Evolutionary conservation across 2,113 vertebrate genomes (phyloP).

Genomic region (Trematomus loennbergii): DNA sequence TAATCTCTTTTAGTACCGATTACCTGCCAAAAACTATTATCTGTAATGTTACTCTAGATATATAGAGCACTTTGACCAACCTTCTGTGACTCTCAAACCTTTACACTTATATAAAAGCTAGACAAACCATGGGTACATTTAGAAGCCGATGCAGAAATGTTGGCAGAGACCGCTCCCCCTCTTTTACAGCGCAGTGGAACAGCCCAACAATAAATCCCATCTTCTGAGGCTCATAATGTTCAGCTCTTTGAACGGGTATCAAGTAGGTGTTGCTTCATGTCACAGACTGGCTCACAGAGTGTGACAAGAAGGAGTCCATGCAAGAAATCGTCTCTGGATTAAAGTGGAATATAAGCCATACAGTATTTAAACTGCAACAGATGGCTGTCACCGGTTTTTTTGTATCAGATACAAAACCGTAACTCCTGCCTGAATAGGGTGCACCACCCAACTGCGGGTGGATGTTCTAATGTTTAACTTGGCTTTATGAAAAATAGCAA

Average conservation of each 20-base stretch:
- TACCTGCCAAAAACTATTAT: conserved; percentile 20
- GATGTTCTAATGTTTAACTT: not conserved
- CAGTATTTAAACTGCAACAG: not conserved
- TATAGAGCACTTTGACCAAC: not conserved
- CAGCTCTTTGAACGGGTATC: conserved; percentile 2
- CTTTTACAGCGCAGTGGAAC: not conserved
- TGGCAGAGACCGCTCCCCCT: not conserved
- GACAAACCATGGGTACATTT: not conserved
- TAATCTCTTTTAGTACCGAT: not conserved
- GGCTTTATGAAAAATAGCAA: not conserved
- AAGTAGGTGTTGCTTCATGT: not conserved
- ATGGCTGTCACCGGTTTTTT: not conserved
- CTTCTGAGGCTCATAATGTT: not conserved
- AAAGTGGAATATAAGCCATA: conserved; percentile 1
- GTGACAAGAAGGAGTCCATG: not conserved
- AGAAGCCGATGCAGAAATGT: not conserved
- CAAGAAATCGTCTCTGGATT: not conserved
- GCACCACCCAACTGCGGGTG: too few species aligned
- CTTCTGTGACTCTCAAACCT: not conserved
- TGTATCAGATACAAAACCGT: not conserved
- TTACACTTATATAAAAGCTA: not conserved
- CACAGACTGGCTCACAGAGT: not conserved
- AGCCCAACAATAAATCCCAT: not conserved
- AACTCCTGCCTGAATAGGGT: not conserved
- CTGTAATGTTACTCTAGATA: not conserved